phyloP scores from a whole-genome alignment of 1,140 invertebrate species.

The Cherax quadricarinatus region DNA sequence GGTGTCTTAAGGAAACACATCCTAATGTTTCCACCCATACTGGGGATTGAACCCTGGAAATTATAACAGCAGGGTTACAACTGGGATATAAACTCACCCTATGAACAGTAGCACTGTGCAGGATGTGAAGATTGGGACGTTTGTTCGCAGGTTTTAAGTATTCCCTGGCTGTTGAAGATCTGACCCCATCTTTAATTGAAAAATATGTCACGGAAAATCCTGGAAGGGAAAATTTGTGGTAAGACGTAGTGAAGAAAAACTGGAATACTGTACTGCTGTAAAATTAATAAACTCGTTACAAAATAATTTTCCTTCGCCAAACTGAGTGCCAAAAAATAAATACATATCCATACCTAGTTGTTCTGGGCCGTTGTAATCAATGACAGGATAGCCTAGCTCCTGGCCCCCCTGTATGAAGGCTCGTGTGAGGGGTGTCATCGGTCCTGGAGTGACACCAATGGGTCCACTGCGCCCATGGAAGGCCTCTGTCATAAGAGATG shows the following conservation, averaged over 20 bases:
- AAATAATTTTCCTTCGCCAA: too few relatives aligned
- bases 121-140: conserved; percentile 32
- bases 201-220: conserved; percentile 26
- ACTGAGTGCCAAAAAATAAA: too few relatives aligned
- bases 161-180: conserved; percentile 6
- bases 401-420: conserved; percentile 38
- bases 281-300: too few relatives aligned
- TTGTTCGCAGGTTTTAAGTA: conserved; percentile 17
- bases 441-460: conserved; percentile 14
- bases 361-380: conserved; percentile 23
- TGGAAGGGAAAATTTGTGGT: neutral
- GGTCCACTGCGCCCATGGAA: conserved; percentile 29
- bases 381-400: conserved; percentile 14
- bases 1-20: too few relatives aligned
- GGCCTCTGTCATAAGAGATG: neutral
- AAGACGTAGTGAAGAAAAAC: too few relatives aligned
- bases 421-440: neutral
- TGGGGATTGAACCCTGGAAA: too few relatives aligned
- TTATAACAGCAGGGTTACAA: too few relatives aligned
- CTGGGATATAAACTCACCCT: neutral
- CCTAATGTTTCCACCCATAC: too few relatives aligned
- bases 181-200: conserved; percentile 31
- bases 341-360: neutral
- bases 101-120: conserved; percentile 20
- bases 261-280: too few relatives aligned